These are phyloP conservation scores for Hermetia illucens DNA, from an alignment of 1,140 invertebrate genomes.

Conservation along the genomic window DNA sequence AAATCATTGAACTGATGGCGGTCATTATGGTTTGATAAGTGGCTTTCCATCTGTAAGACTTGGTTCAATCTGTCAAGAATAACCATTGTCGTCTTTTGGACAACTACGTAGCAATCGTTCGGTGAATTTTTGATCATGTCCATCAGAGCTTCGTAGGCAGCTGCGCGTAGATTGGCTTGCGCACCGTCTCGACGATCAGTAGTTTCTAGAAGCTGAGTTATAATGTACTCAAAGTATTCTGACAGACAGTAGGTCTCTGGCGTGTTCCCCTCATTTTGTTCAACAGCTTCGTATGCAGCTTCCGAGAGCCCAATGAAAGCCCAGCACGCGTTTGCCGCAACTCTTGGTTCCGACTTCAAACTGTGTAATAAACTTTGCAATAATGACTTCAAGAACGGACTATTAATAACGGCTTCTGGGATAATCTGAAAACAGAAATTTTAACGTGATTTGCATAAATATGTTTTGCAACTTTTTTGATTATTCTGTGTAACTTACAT, in stretches of 20 bases:
- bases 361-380: slow-evolving; percentile 82
- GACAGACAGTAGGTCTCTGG: slow-evolving; percentile 92
- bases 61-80: slow-evolving; percentile 85
- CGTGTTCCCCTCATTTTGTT: slow-evolving; percentile 56
- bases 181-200: slow-evolving; percentile 81
- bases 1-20: slow-evolving; percentile 92
- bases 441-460: background rate
- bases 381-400: slow-evolving; percentile 67
- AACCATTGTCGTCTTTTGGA: slow-evolving; percentile 92
- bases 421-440: slow-evolving; percentile 43
- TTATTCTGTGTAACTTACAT: slow-evolving; percentile 34
- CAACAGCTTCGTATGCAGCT: slow-evolving; percentile 80
- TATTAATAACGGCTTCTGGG: slow-evolving; percentile 90
- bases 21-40: slow-evolving; percentile 73
- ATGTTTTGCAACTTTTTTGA: background rate
- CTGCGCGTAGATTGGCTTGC: slow-evolving; percentile 84
- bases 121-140: slow-evolving; percentile 99
- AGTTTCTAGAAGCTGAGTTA: slow-evolving; percentile 80
- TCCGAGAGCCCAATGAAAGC: slow-evolving; percentile 95
- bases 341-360: slow-evolving; percentile 81
- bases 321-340: slow-evolving; percentile 99
- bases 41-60: slow-evolving; percentile 87
- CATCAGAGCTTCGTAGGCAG: slow-evolving; percentile 98
- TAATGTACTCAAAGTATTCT: slow-evolving; percentile 84
- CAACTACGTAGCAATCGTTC: slow-evolving; percentile 89